Conservation (phyloP, 2,797 vertebrate species). For the Danio kyathit region DNA sequence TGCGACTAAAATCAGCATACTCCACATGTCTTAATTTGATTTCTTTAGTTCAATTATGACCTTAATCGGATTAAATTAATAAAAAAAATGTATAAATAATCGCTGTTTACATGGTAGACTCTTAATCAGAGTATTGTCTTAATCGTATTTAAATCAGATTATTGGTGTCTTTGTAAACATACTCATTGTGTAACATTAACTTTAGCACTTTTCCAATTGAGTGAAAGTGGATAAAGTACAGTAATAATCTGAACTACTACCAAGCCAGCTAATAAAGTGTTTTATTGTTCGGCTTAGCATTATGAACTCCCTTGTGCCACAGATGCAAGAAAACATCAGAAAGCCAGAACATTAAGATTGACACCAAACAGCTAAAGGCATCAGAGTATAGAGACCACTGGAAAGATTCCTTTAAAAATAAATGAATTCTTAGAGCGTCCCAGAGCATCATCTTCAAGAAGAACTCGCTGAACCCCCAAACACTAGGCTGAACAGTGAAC, state of each 20-base stretch:
- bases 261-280: not conserved
- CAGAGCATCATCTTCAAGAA: slow-evolving; percentile 14
- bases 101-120: too few relatives aligned
- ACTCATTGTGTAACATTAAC: too few relatives aligned
- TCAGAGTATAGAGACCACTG: not conserved
- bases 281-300: not conserved
- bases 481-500: not conserved
- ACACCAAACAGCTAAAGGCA: slow-evolving; percentile 14
- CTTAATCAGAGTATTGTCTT: too few relatives aligned
- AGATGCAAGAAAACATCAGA: not conserved
- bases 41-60: too few relatives aligned
- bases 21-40: too few relatives aligned
- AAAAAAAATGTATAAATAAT: too few relatives aligned
- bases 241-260: not conserved
- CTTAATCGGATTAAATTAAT: too few relatives aligned
- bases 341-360: not conserved
- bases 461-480: not conserved
- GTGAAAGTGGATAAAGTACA: too few relatives aligned
- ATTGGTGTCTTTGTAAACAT: too few relatives aligned
- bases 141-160: too few relatives aligned
- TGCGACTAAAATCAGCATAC: too few relatives aligned
- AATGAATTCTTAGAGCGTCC: not conserved
- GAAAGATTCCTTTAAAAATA: slow-evolving; percentile 16
- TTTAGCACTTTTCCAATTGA: too few relatives aligned
- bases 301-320: not conserved